Base-by-base conservation (phyloP, 2,113 vertebrate genomes). In the Siniperca knerii region DNA sequence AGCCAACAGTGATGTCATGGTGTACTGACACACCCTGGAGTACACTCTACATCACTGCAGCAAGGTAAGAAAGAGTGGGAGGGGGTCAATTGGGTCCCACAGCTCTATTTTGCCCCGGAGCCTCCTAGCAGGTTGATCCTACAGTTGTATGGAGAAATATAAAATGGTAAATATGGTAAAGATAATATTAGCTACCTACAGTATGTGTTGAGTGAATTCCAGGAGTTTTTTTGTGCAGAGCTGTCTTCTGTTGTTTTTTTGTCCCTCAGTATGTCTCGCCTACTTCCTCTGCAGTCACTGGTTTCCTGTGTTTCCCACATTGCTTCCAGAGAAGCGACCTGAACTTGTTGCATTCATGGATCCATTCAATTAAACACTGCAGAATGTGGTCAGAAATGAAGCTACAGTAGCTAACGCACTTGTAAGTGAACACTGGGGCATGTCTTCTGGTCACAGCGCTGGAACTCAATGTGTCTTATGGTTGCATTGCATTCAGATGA, bases 251-350 rank as follows among this genome's bases (percentile, higher is more conserved):
- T 74, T 40, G 21, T 15, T 46, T 44, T 48, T 29, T 44, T 29
- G 33, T 44, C 37, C 71, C 54, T 58, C 70, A 42, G 54, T 44
- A 9, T 25, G 20, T 62, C 20, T n/a, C 0, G 12, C 29, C 8
- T 10, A 50, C 33, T 65, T 65, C 60, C 74, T 76, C 60, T 52
- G 29, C 74, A 65, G 29, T 46, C 44, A n/a, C 7, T n/a, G 13
- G 29, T 18, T 52, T 65, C 74, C 58, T 52, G 44, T 50, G 74
- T 64, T 75, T 75, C 44, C 57, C 42, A 62, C 18, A 23, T 61
- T 48, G 72, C 72, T 6, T 58, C 42, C 55, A 40, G 29, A 29
- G 12, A 46, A 60, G 72, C 1, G 1, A 62, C 12, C 13, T 21
- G 57, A 62, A 75, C 25, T 10, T 48, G 55, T 46, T 60, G 57